Percentiles rank a stretch among this genome's conserved stretches.
These are phyloP conservation scores for Drosophila nasuta DNA, from an alignment of 1,140 invertebrate genomes.

Conservation along the genomic window DNA sequence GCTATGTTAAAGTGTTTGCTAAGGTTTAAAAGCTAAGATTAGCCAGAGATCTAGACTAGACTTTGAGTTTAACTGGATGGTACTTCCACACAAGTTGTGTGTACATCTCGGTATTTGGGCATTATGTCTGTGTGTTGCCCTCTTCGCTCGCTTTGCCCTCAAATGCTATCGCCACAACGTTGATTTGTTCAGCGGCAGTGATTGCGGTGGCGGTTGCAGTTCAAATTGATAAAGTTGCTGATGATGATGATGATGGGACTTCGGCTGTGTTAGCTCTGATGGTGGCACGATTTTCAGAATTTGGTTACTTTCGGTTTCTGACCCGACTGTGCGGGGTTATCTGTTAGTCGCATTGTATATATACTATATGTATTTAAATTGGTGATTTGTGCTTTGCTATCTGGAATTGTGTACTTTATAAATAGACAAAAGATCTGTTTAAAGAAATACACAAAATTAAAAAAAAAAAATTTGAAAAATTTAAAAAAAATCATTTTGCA, in stretches of 20 bases:
- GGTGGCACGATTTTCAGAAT: constrained; percentile 24
- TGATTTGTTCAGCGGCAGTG: constrained; percentile 3
- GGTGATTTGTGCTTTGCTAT: neutral
- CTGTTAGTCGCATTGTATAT: constrained; percentile 1
- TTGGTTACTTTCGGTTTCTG: constrained; percentile 38
- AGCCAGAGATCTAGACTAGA: neutral
- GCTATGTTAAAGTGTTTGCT: neutral
- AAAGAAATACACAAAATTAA: neutral
- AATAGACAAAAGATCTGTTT: constrained; percentile 1
- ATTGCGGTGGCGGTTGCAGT: constrained; percentile 7
- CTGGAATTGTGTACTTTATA: neutral
- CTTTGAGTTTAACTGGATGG: neutral
- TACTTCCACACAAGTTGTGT: neutral
- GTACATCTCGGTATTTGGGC: neutral
- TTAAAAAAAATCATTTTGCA: neutral
- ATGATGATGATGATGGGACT: neutral
- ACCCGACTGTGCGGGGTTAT: constrained; percentile 34
- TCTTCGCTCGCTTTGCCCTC: constrained; percentile 22
- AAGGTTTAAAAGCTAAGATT: neutral
- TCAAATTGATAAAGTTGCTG: constrained; percentile 39
- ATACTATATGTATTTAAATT: constrained; percentile 8
- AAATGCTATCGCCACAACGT: constrained; percentile 38
- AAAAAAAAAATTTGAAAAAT: neutral
- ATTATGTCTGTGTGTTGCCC: neutral
- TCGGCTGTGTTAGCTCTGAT: neutral